Percentiles rank a stretch among this genome's conserved stretches.
Conservation (phyloP, 1,140 invertebrate genomes). For the Plodia interpunctella region DNA sequence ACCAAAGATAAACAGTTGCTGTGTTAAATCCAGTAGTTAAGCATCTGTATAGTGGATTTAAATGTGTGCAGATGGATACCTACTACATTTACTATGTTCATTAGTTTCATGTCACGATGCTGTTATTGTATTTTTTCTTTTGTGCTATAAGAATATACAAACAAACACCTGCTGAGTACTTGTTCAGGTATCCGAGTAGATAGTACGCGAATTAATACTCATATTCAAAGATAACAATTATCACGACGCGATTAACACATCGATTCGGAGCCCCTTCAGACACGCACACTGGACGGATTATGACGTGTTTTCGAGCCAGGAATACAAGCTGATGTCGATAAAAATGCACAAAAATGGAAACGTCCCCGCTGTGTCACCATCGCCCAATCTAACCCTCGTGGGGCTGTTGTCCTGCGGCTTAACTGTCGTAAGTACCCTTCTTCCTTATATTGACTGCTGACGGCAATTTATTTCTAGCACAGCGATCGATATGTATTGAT, state of each 20-base stretch:
- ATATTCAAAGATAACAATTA: constrained; percentile 52
- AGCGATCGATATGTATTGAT: too few species aligned
- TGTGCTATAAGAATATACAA: not conserved
- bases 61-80: not conserved
- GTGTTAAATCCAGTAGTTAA: too few species aligned
- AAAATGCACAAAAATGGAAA: constrained; percentile 28
- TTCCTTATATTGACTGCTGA: too few species aligned
- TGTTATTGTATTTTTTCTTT: not conserved
- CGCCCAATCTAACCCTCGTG: too few species aligned
- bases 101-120: too few species aligned
- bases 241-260: constrained; percentile 46
- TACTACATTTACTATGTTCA: too few species aligned
- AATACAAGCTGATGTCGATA: not conserved
- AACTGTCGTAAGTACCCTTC: too few species aligned
- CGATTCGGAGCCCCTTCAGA: constrained; percentile 34
- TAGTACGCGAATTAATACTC: constrained; percentile 36
- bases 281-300: constrained; percentile 25
- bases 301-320: constrained; percentile 30
- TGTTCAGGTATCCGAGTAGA: constrained; percentile 18
- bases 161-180: not conserved
- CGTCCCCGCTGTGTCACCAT: too few species aligned
- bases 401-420: too few species aligned
- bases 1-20: too few species aligned
- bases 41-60: too few species aligned
- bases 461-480: too few species aligned